phyloP scores from a whole-genome alignment of 2,797 vertebrate genomes.

The Xenentodon cancila region DNA sequence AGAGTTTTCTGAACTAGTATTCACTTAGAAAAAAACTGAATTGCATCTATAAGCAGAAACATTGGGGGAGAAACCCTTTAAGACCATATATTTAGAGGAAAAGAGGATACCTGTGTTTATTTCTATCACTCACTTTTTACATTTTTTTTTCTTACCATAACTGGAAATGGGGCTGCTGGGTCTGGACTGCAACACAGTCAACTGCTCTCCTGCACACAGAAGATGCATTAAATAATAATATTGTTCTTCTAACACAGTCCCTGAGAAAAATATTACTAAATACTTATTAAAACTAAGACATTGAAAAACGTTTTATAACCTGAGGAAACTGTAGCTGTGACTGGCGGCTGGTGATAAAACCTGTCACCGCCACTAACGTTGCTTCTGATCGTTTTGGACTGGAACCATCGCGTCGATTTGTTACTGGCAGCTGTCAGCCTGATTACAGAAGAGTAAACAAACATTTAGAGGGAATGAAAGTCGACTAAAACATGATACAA shows the following conservation, averaged over 20 bases:
- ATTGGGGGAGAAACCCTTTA: too few species aligned
- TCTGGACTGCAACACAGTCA: slow-evolving; percentile 20
- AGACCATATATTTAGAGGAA: too few species aligned
- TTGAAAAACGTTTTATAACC: slow-evolving; percentile 67
- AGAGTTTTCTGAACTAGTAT: too few species aligned
- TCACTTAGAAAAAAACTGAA: too few species aligned
- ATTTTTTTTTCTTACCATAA: slow-evolving; percentile 43
- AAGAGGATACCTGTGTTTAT: too few species aligned
- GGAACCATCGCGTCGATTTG: slow-evolving; percentile 81
- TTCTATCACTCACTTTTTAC: too few species aligned
- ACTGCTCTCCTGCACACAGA: slow-evolving; percentile 22
- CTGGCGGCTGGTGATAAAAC: slow-evolving; percentile 72
- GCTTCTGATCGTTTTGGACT: slow-evolving; percentile 74
- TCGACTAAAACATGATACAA: too few species aligned
- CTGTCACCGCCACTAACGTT: slow-evolving; percentile 79
- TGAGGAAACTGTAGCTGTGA: slow-evolving; percentile 75
- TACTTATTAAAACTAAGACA: not conserved
- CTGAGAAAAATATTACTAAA: too few species aligned
- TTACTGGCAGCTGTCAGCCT: slow-evolving; percentile 85
- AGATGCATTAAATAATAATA: not conserved
- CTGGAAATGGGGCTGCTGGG: slow-evolving; percentile 29
- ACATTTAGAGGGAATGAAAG: not conserved
- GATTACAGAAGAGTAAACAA: not conserved
- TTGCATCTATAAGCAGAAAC: too few species aligned
- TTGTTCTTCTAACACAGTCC: too few species aligned